These are phyloP conservation scores for Protobothrops mucrosquamatus DNA, from an alignment of 2,113 vertebrate species.

Conservation along the genomic window DNA sequence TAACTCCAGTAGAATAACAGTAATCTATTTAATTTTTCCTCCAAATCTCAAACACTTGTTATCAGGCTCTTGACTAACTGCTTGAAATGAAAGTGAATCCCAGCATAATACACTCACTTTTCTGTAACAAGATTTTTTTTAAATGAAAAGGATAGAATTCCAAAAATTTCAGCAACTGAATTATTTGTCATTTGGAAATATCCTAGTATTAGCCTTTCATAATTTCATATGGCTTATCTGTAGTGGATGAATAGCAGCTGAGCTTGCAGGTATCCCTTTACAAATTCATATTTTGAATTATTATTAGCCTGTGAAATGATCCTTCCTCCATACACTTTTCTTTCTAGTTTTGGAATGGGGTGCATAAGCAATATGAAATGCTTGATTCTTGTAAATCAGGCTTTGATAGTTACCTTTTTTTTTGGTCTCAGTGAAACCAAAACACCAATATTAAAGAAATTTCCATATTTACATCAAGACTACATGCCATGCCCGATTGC, in stretches of 20 bases:
- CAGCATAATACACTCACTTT: neutral
- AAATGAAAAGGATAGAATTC: neutral
- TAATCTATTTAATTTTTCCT: neutral
- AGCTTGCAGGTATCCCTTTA: neutral
- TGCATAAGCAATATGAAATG: neutral
- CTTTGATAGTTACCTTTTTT: neutral
- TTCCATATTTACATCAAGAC: neutral
- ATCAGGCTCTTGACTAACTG: neutral
- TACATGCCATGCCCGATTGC: neutral
- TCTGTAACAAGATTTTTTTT: neutral
- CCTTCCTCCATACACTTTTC: neutral
- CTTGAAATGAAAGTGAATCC: neutral
- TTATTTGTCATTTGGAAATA: neutral
- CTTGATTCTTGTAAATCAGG: neutral
- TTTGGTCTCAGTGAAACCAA: neutral
- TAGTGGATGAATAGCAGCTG: neutral
- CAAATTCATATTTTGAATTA: neutral
- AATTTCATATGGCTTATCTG: neutral
- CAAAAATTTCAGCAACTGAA: neutral
- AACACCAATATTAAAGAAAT: neutral
- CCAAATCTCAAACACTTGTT: neutral
- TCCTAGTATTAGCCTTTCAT: neutral
- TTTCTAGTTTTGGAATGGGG: neutral
- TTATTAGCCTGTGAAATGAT: neutral
- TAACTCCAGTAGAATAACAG: neutral